phyloP scores from a whole-genome alignment of 2,113 vertebrate species.

The Acrocephalus arundinaceus region DNA sequence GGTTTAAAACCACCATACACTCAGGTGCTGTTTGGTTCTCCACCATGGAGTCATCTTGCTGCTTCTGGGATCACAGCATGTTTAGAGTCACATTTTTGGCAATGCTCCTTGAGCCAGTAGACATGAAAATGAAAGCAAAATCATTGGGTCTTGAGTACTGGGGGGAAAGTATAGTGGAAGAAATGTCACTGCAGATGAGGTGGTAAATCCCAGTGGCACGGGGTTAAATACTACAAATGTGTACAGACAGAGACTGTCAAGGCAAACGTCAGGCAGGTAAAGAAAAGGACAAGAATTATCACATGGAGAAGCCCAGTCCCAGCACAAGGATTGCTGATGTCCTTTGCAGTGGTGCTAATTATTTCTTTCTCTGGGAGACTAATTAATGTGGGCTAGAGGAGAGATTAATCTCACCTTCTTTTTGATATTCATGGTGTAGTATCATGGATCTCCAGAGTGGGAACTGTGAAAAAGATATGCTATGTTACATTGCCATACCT shows the following conservation, averaged over 20 bases:
- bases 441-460: neutral
- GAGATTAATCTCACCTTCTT: neutral
- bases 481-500: neutral
- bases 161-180: neutral
- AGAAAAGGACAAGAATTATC: neutral
- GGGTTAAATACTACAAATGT: neutral
- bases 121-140: neutral
- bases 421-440: neutral
- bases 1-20: neutral
- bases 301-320: neutral
- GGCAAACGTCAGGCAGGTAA: neutral
- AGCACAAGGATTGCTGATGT: neutral
- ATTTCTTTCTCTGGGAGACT: neutral
- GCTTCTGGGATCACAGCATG: neutral
- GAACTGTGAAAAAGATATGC: neutral
- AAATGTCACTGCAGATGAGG: neutral
- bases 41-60: neutral
- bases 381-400: neutral
- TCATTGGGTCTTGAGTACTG: neutral
- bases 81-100: neutral
- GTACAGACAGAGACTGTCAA: neutral
- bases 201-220: neutral
- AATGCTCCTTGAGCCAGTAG: neutral
- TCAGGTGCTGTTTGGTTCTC: neutral
- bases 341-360: neutral